These are phyloP conservation scores for Troides aeacus DNA, from an alignment of 2,888 invertebrate genomes.

Conservation along the genomic window DNA sequence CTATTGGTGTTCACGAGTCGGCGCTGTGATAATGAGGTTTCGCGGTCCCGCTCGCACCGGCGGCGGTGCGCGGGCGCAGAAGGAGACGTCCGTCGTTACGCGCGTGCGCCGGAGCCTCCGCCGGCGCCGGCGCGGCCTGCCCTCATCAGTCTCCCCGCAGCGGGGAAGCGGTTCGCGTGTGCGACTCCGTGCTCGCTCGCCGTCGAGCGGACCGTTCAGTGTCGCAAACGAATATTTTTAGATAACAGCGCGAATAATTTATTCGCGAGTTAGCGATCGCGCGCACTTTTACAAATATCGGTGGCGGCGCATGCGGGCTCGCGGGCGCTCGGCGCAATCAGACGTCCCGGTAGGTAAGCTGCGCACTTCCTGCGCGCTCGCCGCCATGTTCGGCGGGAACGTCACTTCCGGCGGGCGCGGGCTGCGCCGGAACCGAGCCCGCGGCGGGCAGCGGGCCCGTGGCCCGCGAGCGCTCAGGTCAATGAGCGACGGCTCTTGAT, in stretches of 20 bases:
- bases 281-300: slow-evolving; percentile 74
- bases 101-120: slow-evolving; percentile 75
- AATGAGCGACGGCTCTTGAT: slow-evolving; percentile 76
- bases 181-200: slow-evolving; percentile 61
- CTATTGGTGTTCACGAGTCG: slow-evolving; percentile 78
- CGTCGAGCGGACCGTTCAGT: slow-evolving; percentile 59
- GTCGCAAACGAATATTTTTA: slow-evolving; percentile 77
- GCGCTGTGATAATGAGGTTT: slow-evolving; percentile 73
- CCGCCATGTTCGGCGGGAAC: slow-evolving; percentile 74
- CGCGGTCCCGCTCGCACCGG: slow-evolving; percentile 66
- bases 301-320: slow-evolving; percentile 65
- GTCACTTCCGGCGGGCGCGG: slow-evolving; percentile 54
- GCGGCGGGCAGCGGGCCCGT: slow-evolving; percentile 51
- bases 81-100: slow-evolving; percentile 66
- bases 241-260: slow-evolving; percentile 78
- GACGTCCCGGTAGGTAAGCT: slow-evolving; percentile 78
- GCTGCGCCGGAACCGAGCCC: slow-evolving; percentile 50
- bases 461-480: slow-evolving; percentile 57
- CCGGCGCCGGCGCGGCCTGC: slow-evolving; percentile 75
- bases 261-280: slow-evolving; percentile 76
- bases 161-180: slow-evolving; percentile 77
- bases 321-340: slow-evolving; percentile 53
- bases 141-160: slow-evolving; percentile 79
- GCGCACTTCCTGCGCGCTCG: slow-evolving; percentile 79
- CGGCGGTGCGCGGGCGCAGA: slow-evolving; percentile 44